A percentile compares a stretch with the other conserved stretches of the same genome.
Evolutionary conservation across 1,140 invertebrate species (phyloP).

Genomic region (honey bee (Apis mellifera)): Amel_HAv3.1 CM009941.2:12167001-12167500

Average conservation of each 20-base stretch:
- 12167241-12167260: slow-evolving; percentile 93
- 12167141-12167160: slow-evolving; percentile 91
- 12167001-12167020: slow-evolving; percentile 89
- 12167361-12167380: slow-evolving; percentile 90
- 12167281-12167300: slow-evolving; percentile 97
- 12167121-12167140: slow-evolving; percentile 93
- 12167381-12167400: slow-evolving; percentile 92
- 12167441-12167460: slow-evolving; percentile 83
- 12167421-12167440: slow-evolving; percentile 90
- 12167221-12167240: slow-evolving; percentile 88
- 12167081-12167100: slow-evolving; percentile 42
- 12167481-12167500: too few species aligned
- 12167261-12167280: slow-evolving; percentile 92
- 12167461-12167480: slow-evolving; percentile 13
- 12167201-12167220: slow-evolving; percentile 92
- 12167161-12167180: slow-evolving; percentile 90
- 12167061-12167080: too few species aligned
- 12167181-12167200: slow-evolving; percentile 93
- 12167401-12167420: slow-evolving; percentile 90
- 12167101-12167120: slow-evolving; percentile 88
- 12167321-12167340: slow-evolving; percentile 86
- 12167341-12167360: slow-evolving; percentile 92
- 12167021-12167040: too few species aligned
- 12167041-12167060: too few species aligned
- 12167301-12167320: slow-evolving; percentile 89